phyloP scores from a whole-genome alignment of 2,113 vertebrate genomes.

The Chionomys nivalis region DNA sequence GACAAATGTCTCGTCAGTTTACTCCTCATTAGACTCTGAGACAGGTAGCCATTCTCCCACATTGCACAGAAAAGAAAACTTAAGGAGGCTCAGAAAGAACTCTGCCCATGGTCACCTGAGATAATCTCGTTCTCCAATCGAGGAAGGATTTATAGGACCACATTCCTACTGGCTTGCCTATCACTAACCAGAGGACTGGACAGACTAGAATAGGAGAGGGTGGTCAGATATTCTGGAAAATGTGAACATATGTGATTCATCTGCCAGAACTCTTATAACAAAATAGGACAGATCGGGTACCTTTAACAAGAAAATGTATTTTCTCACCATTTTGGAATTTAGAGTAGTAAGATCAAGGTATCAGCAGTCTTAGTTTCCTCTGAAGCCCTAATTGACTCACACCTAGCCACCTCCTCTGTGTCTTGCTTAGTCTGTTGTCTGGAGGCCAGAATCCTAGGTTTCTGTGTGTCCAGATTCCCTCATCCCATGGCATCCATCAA shows the following conservation, averaged over 20 bases:
- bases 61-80: constrained; percentile 36
- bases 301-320: constrained; percentile 7
- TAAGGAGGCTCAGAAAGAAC: constrained; percentile 10
- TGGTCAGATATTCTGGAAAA: constrained; percentile 19
- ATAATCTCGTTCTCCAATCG: constrained; percentile 20
- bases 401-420: neutral
- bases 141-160: neutral
- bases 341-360: neutral
- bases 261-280: neutral
- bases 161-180: constrained; percentile 18
- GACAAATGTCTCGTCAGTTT: constrained; percentile 19
- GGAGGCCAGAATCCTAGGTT: neutral
- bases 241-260: neutral
- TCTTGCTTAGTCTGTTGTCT: neutral
- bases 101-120: neutral
- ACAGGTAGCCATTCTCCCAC: neutral
- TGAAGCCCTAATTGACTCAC: neutral
- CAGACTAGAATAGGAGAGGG: neutral
- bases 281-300: neutral
- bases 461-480: neutral
- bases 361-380: neutral
- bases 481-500: neutral
- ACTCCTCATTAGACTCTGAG: neutral
- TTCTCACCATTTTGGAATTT: neutral
- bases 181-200: constrained; percentile 46